phyloP scores from a whole-genome alignment of 2,113 vertebrate species.

The Thryonomys swinderianus region DNA sequence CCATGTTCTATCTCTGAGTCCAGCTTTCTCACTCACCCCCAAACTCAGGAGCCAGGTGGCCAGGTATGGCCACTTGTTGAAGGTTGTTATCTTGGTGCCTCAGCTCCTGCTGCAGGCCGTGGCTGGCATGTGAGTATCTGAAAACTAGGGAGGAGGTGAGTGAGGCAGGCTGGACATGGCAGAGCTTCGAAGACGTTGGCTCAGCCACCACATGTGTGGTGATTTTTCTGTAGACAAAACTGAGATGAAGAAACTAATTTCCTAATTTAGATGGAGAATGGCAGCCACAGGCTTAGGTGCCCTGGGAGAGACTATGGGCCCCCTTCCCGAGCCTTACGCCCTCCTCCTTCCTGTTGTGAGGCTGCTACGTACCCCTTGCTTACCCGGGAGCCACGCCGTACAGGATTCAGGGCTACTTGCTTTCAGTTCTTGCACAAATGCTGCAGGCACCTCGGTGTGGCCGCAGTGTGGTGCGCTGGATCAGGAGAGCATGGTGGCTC shows the following conservation, averaged over 20 bases:
- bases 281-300: neutral
- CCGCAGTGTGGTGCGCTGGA: accelerated
- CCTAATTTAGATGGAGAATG: neutral
- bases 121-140: neutral
- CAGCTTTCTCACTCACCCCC: neutral
- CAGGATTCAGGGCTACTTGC: neutral
- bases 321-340: neutral
- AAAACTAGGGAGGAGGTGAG: neutral
- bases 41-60: neutral
- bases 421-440: neutral
- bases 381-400: neutral
- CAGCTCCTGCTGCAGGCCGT: too few species aligned
- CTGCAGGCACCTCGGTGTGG: neutral
- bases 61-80: accelerated
- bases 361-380: neutral
- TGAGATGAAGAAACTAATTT: neutral
- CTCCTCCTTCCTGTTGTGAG: neutral
- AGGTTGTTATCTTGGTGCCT: neutral
- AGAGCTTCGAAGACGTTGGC: neutral
- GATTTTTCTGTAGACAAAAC: neutral
- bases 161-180: too few species aligned
- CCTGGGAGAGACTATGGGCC: accelerated
- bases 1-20: neutral
- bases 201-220: neutral
- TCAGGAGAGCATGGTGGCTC: too few species aligned